Percentiles rank a stretch among this genome's conserved stretches.
phyloP scores from a whole-genome alignment of 2,888 invertebrate genomes.

The Ceraclea dissimilis region DNA sequence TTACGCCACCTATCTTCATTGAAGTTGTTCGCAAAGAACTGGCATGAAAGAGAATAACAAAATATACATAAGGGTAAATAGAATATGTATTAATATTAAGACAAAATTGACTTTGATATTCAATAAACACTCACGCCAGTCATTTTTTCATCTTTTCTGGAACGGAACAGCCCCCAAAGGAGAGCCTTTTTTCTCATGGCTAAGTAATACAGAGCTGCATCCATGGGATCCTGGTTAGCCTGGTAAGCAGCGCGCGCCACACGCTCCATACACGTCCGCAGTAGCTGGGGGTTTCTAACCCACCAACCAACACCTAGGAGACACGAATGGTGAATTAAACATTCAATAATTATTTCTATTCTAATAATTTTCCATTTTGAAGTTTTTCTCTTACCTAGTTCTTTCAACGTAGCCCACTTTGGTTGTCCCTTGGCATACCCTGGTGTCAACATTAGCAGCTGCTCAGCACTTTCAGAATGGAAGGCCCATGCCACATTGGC shows the following conservation, averaged over 20 bases:
- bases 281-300: slow-evolving; percentile 75
- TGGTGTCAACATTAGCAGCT: slow-evolving; percentile 82
- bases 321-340: neutral
- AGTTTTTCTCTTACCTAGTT: slow-evolving; percentile 60
- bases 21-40: slow-evolving; percentile 95
- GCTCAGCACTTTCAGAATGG: slow-evolving; percentile 97
- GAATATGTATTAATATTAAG: neutral
- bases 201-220: slow-evolving; percentile 94
- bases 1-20: slow-evolving; percentile 90
- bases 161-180: slow-evolving; percentile 91
- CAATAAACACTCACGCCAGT: slow-evolving; percentile 50
- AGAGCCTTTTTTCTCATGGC: slow-evolving; percentile 98
- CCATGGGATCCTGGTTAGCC: slow-evolving; percentile 87
- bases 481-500: slow-evolving; percentile 98
- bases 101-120: no score
- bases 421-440: slow-evolving; percentile 77
- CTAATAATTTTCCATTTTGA: no score
- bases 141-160: slow-evolving; percentile 85
- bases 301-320: slow-evolving; percentile 84
- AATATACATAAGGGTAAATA: neutral
- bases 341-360: neutral
- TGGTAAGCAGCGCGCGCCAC: slow-evolving; percentile 93
- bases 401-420: slow-evolving; percentile 84
- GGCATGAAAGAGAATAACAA: neutral
- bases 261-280: slow-evolving; percentile 82